Evolutionary conservation across 1,140 invertebrate species (phyloP).

Genomic region (Euura saliciscinereae): DNA sequence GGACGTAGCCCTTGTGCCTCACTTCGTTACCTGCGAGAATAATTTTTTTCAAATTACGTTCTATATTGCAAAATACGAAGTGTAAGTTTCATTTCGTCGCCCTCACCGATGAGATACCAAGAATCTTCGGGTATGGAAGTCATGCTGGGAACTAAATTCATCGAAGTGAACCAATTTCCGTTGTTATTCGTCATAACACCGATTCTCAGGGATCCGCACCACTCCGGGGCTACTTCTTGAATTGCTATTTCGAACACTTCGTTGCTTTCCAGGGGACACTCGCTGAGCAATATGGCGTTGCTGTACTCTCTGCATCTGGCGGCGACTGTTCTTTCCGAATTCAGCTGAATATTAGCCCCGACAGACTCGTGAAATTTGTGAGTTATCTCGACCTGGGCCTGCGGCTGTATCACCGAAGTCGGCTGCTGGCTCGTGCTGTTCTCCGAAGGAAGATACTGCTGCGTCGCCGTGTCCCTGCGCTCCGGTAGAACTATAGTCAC

Average conservation of each 20-base stretch:
- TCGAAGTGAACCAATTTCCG: constrained; percentile 64
- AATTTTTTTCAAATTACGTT: constrained; percentile 11
- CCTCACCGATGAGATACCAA: constrained; percentile 70
- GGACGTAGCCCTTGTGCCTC: constrained; percentile 63
- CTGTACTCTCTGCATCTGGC: constrained; percentile 68
- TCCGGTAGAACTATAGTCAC: constrained; percentile 57
- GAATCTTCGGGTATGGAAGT: constrained; percentile 65
- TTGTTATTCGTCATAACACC: constrained; percentile 64
- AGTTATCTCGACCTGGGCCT: constrained; percentile 49
- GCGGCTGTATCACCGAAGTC: constrained; percentile 54
- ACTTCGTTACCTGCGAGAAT: constrained; percentile 68
- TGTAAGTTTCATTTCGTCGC: constrained; percentile 13
- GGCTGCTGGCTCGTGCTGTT: constrained; percentile 58
- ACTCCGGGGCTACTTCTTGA: constrained; percentile 67
- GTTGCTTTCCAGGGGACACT: constrained; percentile 72
- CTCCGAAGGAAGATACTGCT: constrained; percentile 56
- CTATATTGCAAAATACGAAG: constrained; percentile 8
- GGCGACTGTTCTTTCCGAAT: constrained; percentile 72
- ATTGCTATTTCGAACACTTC: constrained; percentile 77
- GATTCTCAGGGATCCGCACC: constrained; percentile 77
- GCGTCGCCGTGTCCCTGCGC: constrained; percentile 50
- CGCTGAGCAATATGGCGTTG: constrained; percentile 77
- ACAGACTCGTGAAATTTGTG: constrained; percentile 71
- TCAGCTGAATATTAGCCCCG: constrained; percentile 75
- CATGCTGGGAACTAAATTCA: constrained; percentile 69